Percentiles rank a stretch among this genome's conserved stretches.
phyloP scores from a whole-genome alignment of 1,140 invertebrate species.

The Drosophila burlai region DNA sequence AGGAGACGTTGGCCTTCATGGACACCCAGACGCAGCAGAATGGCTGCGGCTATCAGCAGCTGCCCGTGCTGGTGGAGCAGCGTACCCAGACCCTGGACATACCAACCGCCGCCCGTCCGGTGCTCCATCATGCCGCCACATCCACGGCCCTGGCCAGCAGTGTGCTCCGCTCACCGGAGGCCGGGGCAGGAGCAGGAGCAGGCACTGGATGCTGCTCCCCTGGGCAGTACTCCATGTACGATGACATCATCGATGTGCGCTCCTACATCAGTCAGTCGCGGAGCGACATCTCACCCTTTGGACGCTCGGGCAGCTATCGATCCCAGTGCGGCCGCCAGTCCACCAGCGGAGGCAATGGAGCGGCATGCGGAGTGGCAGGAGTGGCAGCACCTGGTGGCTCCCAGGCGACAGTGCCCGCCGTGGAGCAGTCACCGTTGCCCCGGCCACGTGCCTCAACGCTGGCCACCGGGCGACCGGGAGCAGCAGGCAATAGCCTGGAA shows the following conservation, averaged over 20 bases:
- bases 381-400: conserved; percentile 6
- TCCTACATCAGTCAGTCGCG: conserved; percentile 89
- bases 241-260: conserved; percentile 88
- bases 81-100: conserved; percentile 70
- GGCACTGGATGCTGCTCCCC: conserved; percentile 72
- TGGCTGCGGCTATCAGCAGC: conserved; percentile 86
- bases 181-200: conserved; percentile 3
- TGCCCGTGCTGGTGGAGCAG: conserved; percentile 88
- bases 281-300: conserved; percentile 88
- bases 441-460: conserved; percentile 87
- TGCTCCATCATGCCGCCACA: conserved; percentile 72
- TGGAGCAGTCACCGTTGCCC: conserved; percentile 85
- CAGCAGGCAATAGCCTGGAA: conserved; percentile 14
- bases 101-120: conserved; percentile 55
- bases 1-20: conserved; percentile 70
- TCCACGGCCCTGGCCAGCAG: conserved; percentile 67
- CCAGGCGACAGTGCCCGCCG: not conserved
- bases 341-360: conserved; percentile 37
- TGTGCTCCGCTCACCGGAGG: conserved; percentile 64
- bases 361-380: conserved; percentile 37
- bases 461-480: conserved; percentile 22
- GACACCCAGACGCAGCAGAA: conserved; percentile 52
- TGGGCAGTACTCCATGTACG: conserved; percentile 81
- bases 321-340: conserved; percentile 87
- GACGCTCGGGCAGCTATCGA: conserved; percentile 87